Evolutionary conservation across 2,888 invertebrate species (phyloP).

Genomic region (Apomyelois bistriatella): DNA sequence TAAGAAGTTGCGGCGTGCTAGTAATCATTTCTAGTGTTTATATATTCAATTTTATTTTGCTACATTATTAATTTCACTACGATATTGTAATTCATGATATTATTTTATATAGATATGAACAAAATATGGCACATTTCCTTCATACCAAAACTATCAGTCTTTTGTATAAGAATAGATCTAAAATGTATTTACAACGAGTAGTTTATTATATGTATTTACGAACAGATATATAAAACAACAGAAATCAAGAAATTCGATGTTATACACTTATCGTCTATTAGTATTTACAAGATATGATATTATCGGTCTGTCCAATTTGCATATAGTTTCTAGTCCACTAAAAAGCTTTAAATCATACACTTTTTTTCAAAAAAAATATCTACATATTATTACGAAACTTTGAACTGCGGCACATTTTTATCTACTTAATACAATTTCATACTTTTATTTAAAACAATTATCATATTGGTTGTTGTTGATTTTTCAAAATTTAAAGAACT

Average conservation of each 20-base stretch:
- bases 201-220: slow-evolving; percentile 19
- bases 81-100: slow-evolving; percentile 25
- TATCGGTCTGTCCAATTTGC: too few species aligned
- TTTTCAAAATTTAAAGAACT: too few species aligned
- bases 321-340: too few species aligned
- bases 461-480: too few species aligned
- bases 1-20: background rate
- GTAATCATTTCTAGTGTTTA: background rate
- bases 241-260: slow-evolving; percentile 28
- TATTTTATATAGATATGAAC: slow-evolving; percentile 24
- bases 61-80: slow-evolving; percentile 16
- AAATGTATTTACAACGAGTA: slow-evolving; percentile 34
- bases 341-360: too few species aligned
- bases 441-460: too few species aligned
- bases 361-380: too few species aligned
- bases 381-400: too few species aligned
- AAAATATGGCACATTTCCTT: slow-evolving; percentile 68
- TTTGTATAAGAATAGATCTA: slow-evolving; percentile 43
- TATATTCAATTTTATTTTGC: background rate
- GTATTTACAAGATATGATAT: slow-evolving; percentile 8
- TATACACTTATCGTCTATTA: slow-evolving; percentile 21
- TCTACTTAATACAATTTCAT: too few species aligned
- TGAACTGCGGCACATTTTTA: too few species aligned
- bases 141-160: slow-evolving; percentile 73
- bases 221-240: slow-evolving; percentile 26